These are phyloP conservation scores for Muscicapa comitata DNA, from an alignment of 2,797 vertebrate genomes.

Conservation along the genomic window DNA sequence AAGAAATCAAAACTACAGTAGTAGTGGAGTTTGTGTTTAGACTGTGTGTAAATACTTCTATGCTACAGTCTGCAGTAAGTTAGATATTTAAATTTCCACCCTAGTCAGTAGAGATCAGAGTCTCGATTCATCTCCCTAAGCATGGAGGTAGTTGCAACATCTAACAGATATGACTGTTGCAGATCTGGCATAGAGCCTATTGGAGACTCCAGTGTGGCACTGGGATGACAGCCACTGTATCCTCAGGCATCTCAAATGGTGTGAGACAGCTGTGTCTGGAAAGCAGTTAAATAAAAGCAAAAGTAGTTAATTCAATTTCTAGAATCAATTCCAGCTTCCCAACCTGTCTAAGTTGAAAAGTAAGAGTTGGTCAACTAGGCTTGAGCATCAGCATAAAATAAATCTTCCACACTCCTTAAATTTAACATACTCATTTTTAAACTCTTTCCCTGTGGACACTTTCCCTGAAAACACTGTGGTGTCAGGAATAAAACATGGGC, in stretches of 20 bases:
- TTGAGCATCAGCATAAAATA: not conserved
- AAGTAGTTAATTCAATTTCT: not conserved
- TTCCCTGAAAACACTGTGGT: not conserved
- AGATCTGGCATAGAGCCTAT: not conserved
- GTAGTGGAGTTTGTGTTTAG: not conserved
- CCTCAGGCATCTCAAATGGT: not conserved
- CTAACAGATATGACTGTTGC: not conserved
- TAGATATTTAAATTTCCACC: not conserved
- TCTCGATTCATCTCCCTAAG: not conserved
- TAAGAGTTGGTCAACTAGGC: not conserved
- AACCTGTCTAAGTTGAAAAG: not conserved
- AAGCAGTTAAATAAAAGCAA: not conserved
- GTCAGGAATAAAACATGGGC: not conserved
- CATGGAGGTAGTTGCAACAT: not conserved
- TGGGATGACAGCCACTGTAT: not conserved
- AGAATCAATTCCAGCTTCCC: not conserved
- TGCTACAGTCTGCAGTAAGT: not conserved
- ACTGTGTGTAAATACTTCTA: not conserved
- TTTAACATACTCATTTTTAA: fast-evolving
- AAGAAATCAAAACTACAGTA: not conserved
- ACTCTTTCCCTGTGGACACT: not conserved
- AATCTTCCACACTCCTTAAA: not conserved
- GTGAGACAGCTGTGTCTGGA: not conserved
- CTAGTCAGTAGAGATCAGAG: not conserved
- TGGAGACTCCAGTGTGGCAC: not conserved